These are phyloP conservation scores for Unio delphinus DNA, from an alignment of 2,888 invertebrate genomes.

Conservation along the genomic window DNA sequence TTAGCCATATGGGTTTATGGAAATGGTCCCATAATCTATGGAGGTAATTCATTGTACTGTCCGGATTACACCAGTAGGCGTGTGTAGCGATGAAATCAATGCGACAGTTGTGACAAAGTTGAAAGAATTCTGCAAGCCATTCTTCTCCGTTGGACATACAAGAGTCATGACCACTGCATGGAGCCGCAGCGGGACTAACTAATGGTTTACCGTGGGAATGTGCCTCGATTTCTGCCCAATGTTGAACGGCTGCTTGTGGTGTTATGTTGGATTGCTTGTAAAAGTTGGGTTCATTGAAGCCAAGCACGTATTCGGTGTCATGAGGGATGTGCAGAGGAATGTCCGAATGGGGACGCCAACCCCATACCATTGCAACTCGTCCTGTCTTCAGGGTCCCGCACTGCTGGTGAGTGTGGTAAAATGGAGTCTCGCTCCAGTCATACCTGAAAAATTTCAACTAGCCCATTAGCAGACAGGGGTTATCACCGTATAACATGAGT, in stretches of 20 bases:
- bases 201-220: conserved; percentile 11
- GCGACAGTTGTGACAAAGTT: conserved; percentile 13
- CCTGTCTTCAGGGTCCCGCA: conserved; percentile 6
- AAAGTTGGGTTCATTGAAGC: conserved; percentile 21
- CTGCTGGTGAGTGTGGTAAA: conserved; percentile 12
- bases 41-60: conserved; percentile 12
- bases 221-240: conserved; percentile 14
- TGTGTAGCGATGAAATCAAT: conserved; percentile 22
- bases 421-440: conserved; percentile 23
- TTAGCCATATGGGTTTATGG: conserved; percentile 21
- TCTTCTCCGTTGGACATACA: conserved; percentile 1
- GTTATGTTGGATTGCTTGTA: conserved; percentile 14
- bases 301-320: conserved; percentile 15
- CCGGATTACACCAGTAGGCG: conserved; percentile 17
- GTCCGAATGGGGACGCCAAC: conserved; percentile 1
- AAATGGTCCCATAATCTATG: conserved; percentile 10
- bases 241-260: conserved; percentile 15
- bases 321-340: conserved; percentile 1
- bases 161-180: conserved; percentile 5
- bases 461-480: too few species aligned
- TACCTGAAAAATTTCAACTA: conserved; percentile 25
- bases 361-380: conserved; percentile 19
- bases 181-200: conserved; percentile 17
- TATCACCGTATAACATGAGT: too few species aligned
- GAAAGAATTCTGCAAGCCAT: conserved; percentile 21